Evolutionary conservation across 2,113 vertebrate genomes (phyloP), one percentile per base, ranked within the genome.

Genomic region (Dicrurus megarhynchus): DNA sequence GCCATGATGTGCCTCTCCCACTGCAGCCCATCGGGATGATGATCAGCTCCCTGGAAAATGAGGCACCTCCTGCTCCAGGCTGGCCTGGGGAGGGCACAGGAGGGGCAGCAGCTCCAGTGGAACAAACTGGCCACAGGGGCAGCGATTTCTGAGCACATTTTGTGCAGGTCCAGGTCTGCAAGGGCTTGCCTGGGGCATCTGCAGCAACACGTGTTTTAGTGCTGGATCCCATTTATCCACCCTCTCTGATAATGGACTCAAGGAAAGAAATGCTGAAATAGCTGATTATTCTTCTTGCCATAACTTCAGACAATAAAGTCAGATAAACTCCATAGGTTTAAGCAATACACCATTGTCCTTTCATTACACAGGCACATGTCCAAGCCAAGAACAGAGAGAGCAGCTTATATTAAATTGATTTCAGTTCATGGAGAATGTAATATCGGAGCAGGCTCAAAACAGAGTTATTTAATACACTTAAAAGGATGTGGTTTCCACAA

Each of bases 211-310:
- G 1, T 68, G 64, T 63, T 71, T 75, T 30, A 87, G 65, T 3
- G 32, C 86, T 47, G 77, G 55, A 19, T 49, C 63, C 73, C 83
- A 52, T 33, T 75, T 39, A 81, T 8, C 52, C 27, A 2, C 42
- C 76, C 73, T 5, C 3, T 41, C 91, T 85, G 94, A 91, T 87
- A 74, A 90, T 32, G 55, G 75, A 63, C 46, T 89, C 89, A 67
- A 57, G 67, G 94, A 79, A 84, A 84, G 84, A 93, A 95, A 86
- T 27, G 64, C 77, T 87, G 76, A 86, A 78, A 69, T 86, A 77
- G 69, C 89, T 79, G 86, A 64, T 90, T 69, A 27, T 93, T 87
- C 88, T 68, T 75, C 68, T 11, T 53, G 50, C 69, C 52, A 22
- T 59, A 65, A 73, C 63, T 95, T 89, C 5, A 80, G 73, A 76